phyloP scores from a whole-genome alignment of 2,888 invertebrate species.

The Pharmacophagus antenor region DNA sequence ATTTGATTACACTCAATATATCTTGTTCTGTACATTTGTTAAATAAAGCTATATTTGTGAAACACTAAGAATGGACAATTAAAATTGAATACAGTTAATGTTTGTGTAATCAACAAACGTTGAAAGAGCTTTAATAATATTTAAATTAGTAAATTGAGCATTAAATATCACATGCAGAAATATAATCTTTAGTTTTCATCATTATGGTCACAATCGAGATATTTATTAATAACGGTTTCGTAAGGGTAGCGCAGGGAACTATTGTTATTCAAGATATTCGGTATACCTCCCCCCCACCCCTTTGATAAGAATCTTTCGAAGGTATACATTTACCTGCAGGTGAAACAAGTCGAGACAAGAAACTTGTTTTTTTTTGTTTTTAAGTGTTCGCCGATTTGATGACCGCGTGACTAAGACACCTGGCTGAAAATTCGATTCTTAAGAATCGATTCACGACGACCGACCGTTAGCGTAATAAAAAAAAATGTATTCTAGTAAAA shows the following conservation, averaged over 20 bases:
- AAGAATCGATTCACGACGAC: background rate
- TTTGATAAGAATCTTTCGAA: slow-evolving; percentile 36
- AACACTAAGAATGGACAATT: too few relatives aligned
- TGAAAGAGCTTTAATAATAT: too few relatives aligned
- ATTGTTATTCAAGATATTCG: slow-evolving; percentile 38
- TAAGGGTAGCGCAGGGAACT: slow-evolving; percentile 34
- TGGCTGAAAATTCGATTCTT: background rate
- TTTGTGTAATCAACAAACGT: too few relatives aligned
- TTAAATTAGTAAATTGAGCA: background rate
- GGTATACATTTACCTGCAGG: slow-evolving; percentile 46
- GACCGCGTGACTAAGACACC: background rate
- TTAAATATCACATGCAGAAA: background rate
- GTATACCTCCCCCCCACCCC: slow-evolving; percentile 37
- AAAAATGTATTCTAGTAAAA: too few relatives aligned
- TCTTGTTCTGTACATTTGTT: too few relatives aligned
- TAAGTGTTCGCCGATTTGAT: background rate
- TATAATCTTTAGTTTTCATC: slow-evolving; percentile 18
- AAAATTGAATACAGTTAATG: too few relatives aligned
- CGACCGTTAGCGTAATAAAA: too few relatives aligned
- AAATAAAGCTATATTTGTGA: too few relatives aligned
- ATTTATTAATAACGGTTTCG: slow-evolving; percentile 19
- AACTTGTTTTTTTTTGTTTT: slow-evolving; percentile 19
- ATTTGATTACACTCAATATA: too few relatives aligned
- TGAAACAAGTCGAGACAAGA: slow-evolving; percentile 47
- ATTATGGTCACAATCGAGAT: slow-evolving; percentile 12